Evolutionary conservation across 2,113 vertebrate genomes (phyloP).

Genomic region (Podarcis cretensis): DNA sequence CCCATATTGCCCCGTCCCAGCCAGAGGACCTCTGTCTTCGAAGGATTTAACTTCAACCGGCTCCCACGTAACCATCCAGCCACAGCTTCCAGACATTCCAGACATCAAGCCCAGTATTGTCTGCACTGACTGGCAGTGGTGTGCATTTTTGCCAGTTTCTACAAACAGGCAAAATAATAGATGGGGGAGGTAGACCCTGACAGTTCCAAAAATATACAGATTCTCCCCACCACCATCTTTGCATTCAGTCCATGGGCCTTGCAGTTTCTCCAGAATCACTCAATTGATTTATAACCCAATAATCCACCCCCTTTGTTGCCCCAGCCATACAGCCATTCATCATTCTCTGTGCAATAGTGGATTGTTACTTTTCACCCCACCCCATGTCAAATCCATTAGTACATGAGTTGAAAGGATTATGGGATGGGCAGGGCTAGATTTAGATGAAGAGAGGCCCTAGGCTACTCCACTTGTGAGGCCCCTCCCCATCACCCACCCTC

Average conservation of each 20-base stretch:
- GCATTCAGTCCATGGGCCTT: slow-evolving; percentile 26
- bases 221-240: slow-evolving; percentile 17
- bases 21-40: too few species aligned
- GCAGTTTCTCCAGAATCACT: slow-evolving; percentile 48
- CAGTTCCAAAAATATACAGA: rapidly evolving
- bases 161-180: background rate
- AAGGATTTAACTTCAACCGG: too few species aligned
- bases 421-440: background rate
- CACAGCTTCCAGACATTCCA: too few species aligned
- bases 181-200: background rate
- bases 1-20: too few species aligned
- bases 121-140: too few species aligned
- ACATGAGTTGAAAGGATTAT: slow-evolving; percentile 54
- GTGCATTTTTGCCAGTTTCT: background rate
- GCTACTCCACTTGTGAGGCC: too few species aligned
- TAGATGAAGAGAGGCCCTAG: too few species aligned
- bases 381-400: background rate
- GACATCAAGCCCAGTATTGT: too few species aligned
- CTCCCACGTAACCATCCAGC: too few species aligned
- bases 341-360: slow-evolving; percentile 49
- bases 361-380: background rate
- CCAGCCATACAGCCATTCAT: slow-evolving; percentile 17
- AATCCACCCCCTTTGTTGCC: slow-evolving; percentile 53
- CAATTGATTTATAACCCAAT: slow-evolving; percentile 65
- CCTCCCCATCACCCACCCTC: too few species aligned